Percentiles rank a stretch among this genome's conserved stretches.
Evolutionary conservation across 2,888 invertebrate genomes (phyloP).

Genomic region (Dryomyza anilis): DNA sequence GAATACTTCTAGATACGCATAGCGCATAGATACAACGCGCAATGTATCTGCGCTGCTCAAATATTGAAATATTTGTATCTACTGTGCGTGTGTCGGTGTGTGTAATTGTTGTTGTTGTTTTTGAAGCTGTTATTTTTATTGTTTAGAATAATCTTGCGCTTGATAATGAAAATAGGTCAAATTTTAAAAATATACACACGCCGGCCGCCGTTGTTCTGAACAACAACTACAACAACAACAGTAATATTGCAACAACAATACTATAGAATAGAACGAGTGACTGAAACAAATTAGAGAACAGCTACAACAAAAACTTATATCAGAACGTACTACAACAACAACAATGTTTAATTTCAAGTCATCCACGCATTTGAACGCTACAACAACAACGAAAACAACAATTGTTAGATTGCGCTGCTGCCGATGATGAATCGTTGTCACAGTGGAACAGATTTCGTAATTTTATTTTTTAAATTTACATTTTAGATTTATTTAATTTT

Average conservation of each 20-base stretch:
- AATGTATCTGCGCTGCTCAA: no score
- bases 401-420: neutral
- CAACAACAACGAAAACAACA: constrained; percentile 2
- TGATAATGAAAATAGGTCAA: constrained; percentile 62
- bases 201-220: no score
- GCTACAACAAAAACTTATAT: neutral
- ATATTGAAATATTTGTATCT: neutral
- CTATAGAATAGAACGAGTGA: no score
- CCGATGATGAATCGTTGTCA: constrained; percentile 10
- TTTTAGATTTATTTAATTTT: no score
- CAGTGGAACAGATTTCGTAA: neutral
- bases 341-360: constrained; percentile 3
- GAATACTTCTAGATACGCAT: no score
- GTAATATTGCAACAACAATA: neutral
- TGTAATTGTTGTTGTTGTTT: constrained; percentile 3
- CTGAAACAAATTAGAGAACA: neutral
- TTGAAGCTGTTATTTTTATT: constrained; percentile 42
- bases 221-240: constrained; percentile 7
- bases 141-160: constrained; percentile 62
- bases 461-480: no score
- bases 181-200: constrained; percentile 53
- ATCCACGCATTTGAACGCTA: constrained; percentile 25
- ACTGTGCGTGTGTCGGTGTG: neutral
- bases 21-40: no score
- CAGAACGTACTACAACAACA: no score